Base-by-base conservation (phyloP, 1,140 invertebrate genomes). In the Apis mellifera region DNA sequence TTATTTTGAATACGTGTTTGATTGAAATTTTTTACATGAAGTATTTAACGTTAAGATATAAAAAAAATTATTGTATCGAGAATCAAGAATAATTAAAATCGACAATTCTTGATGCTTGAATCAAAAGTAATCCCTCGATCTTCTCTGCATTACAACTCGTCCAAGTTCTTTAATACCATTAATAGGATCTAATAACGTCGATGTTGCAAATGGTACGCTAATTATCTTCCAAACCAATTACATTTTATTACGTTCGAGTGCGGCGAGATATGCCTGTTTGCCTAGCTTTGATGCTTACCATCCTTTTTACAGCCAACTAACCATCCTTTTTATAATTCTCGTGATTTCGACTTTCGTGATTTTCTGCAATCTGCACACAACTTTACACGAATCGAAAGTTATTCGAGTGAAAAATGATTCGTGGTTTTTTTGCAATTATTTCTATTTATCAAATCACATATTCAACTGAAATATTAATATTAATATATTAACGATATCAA, bases 181-280 rank as follows among this genome's bases (percentile, higher is more conserved):
- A 84, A 68, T 66, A 50, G 19, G 71, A 42, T 84, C 65, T 82
- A 82, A 82, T 84, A 74, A 84, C 70, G 69, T 48, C 82, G 55
- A 82, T 81, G 55, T 70, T 15, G 32, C 64, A 52, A 60, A 64
- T 48, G 59, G 48, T 5, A 50, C 17, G 32, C 59, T 84, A 82
- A 84, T 84, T 84, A 82, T 57, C 75, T 68, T 84, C 57, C 17
- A n/a, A 65, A 42, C 50, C 70, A 84, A 84, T 84, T 84, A 75
- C 78, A 75, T 69, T 73, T 74, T 60, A 42, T 42, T 42, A 42
- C 78, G 48, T 74, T 84, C 64, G 48, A 74, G 8, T 52, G 64
- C 23, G 64, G n/a, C 21, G 50, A 66, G 55, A 55, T 64, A 52
- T 19, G 23, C 23, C 13, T 13, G 12, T 26, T 42, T 9, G 52